Conservation (phyloP, 2,797 vertebrate genomes). For the Phylloscopus collybita region DNA sequence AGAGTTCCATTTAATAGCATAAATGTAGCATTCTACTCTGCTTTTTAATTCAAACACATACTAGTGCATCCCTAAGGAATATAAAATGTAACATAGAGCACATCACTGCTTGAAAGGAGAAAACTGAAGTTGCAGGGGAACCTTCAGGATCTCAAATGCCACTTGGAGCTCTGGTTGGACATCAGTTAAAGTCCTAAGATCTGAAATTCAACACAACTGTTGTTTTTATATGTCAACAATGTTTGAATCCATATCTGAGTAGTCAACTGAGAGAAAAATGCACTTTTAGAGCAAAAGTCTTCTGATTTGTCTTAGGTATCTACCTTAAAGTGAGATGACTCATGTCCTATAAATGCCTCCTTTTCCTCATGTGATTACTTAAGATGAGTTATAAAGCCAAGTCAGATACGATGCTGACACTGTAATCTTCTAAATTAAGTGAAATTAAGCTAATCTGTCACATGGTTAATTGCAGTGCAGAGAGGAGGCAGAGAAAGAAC, state of each 20-base stretch:
- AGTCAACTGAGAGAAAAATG: neutral
- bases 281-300: neutral
- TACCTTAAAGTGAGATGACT: neutral
- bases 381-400: neutral
- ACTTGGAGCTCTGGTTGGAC: neutral
- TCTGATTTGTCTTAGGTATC: neutral
- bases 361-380: neutral
- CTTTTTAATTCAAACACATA: neutral
- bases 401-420: neutral
- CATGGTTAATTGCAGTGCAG: neutral
- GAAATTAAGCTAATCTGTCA: neutral
- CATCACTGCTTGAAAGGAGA: neutral
- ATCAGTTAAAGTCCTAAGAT: neutral
- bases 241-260: neutral
- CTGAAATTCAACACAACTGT: neutral
- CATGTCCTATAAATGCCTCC: neutral
- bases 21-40: neutral
- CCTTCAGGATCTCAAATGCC: neutral
- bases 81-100: neutral
- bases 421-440: neutral
- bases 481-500: neutral
- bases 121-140: neutral
- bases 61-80: neutral
- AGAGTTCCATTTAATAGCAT: neutral
- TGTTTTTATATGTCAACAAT: neutral